phyloP scores from a whole-genome alignment of 2,888 invertebrate genomes.

The Escarpia spicata region DNA sequence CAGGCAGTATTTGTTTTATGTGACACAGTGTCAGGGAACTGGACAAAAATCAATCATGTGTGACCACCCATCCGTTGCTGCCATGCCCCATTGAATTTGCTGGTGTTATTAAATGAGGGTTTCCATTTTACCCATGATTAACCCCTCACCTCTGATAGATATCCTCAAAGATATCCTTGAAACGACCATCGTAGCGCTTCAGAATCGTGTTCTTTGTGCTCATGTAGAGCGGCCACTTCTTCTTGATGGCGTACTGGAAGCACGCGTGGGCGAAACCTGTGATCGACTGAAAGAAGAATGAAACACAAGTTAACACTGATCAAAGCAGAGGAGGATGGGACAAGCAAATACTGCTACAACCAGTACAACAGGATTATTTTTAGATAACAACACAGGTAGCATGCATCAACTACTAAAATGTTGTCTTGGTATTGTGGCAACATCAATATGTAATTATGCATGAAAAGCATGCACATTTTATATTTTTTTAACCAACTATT shows the following conservation, averaged over 20 bases:
- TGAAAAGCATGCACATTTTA: too few species aligned
- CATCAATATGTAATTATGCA: too few species aligned
- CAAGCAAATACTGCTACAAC: background rate
- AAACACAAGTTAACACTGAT: background rate
- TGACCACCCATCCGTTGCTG: background rate
- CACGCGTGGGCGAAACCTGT: constrained; percentile 85
- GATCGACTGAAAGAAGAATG: constrained; percentile 71
- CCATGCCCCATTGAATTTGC: background rate
- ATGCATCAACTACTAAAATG: too few species aligned
- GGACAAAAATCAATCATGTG: too few species aligned
- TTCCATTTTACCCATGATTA: background rate
- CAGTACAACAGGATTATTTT: background rate
- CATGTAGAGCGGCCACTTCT: constrained; percentile 89
- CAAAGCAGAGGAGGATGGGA: background rate
- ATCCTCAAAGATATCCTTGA: constrained; percentile 92
- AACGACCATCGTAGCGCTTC: constrained; percentile 87
- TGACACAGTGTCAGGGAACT: too few species aligned
- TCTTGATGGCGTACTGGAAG: constrained; percentile 84
- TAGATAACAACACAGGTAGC: too few species aligned
- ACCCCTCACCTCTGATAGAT: constrained; percentile 78
- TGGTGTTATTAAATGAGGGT: background rate
- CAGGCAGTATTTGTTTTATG: too few species aligned
- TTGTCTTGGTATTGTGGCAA: too few species aligned
- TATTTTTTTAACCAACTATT: too few species aligned
- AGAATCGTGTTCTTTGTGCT: constrained; percentile 92